Base-by-base conservation (phyloP, 1,140 invertebrate species). In the Mizuhopecten yessoensis region DNA sequence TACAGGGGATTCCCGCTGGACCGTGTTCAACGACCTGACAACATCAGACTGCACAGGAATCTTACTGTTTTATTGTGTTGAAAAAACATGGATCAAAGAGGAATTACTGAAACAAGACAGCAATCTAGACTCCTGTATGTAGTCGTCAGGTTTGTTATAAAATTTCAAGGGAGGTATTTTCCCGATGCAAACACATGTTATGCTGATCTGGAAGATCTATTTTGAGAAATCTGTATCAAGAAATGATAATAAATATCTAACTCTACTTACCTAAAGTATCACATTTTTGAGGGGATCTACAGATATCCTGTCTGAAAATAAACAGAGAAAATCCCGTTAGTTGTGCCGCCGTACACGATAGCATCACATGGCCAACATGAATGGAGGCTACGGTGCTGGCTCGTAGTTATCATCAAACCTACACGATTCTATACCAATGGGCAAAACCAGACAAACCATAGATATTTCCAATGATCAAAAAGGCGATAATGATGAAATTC, bases 271-370 rank as follows among this genome's bases (percentile, higher is more conserved):
- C 97, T 92, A 99, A 95, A 10, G 98, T 98, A 95, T 98, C 98
- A 96, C 98, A 99, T 93, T 96, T 96, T 88, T 97, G 97, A 17
- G 97, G 97, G 94, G 97, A 97, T 91, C 98, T 97, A 94, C 98
- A 99, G 89, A 99, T 98, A 92, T 98, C 97, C 97, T 98, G 97
- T 93, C 98, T 98, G 96, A 90, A 97, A 96, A 86, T 20, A 92
- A 23, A 94, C 88, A 91, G 88, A 90, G n/a, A 88, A n/a, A 90
- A 90, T 75, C 57, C 20, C 57, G 57, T 75, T 49, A 34, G 29
- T 29, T 36, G 39, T 34, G 34, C n/a, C 17, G 34, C n/a, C 17
- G 39, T 34, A 87, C 23, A 87, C 15, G 34, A 42, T 42, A 87
- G 2, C 0, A 87, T 39, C 39, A 87, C 34, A 36, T 13, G 23